Conservation (phyloP, 2,113 vertebrate species). For the Pantherophis guttatus region DNA sequence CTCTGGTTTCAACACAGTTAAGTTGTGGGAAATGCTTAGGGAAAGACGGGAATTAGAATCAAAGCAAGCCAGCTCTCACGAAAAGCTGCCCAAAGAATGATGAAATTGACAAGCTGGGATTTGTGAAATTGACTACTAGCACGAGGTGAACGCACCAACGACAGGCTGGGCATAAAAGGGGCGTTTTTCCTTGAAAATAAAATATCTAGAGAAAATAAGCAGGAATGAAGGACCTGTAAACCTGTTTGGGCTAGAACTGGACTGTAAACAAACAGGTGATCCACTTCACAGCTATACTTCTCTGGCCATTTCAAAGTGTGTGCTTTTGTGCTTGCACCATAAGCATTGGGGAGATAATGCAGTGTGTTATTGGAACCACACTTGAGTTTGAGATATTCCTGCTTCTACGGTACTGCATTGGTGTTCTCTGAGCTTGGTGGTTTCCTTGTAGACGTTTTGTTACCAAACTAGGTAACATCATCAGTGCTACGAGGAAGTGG, state of each 20-base stretch:
- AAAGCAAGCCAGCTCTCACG: not conserved
- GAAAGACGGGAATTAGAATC: not conserved
- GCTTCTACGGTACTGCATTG: not conserved
- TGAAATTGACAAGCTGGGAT: not conserved
- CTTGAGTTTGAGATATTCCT: not conserved
- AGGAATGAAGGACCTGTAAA: not conserved
- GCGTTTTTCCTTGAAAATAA: not conserved
- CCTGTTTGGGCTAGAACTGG: not conserved
- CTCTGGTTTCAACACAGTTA: not conserved
- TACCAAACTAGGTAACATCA: not conserved
- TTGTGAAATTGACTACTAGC: not conserved
- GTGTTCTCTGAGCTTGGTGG: too few relatives aligned
- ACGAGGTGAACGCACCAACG: not conserved
- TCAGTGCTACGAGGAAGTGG: not conserved
- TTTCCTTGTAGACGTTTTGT: not conserved
- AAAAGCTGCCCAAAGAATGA: not conserved
- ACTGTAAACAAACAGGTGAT: not conserved
- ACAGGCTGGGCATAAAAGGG: not conserved
- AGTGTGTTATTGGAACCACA: not conserved
- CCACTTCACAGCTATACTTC: not conserved
- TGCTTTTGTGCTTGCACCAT: not conserved
- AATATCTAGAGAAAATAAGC: not conserved
- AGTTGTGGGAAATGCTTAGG: not conserved
- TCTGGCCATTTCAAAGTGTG: not conserved
- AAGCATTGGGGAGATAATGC: not conserved